Evolutionary conservation across 1,140 invertebrate species (phyloP).

Genomic region (Drosophila lowei): DNA sequence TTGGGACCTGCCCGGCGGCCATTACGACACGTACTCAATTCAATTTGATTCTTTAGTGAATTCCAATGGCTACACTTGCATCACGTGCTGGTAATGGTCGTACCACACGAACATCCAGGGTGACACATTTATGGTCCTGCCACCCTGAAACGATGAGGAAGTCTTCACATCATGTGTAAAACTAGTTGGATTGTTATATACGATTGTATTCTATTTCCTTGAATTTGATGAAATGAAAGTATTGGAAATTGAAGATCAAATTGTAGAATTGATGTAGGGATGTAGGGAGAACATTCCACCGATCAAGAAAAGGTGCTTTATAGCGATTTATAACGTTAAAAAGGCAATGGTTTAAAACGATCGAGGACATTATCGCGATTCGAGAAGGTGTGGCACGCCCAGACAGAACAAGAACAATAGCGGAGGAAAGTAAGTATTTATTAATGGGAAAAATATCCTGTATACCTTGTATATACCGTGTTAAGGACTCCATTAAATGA

Average conservation of each 20-base stretch:
- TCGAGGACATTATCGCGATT: too few species aligned
- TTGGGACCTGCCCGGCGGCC: constrained; percentile 14
- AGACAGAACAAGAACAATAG: too few species aligned
- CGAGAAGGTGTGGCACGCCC: too few species aligned
- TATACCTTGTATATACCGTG: too few species aligned
- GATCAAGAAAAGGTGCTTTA: too few species aligned
- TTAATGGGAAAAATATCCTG: too few species aligned
- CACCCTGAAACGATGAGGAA: neutral
- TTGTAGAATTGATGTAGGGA: too few species aligned
- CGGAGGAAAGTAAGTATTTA: too few species aligned
- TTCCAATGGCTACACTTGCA: constrained; percentile 56
- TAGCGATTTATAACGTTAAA: too few species aligned
- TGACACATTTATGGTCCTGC: constrained; percentile 23
- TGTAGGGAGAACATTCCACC: too few species aligned
- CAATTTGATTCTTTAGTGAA: constrained; percentile 57
- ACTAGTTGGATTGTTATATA: constrained; percentile 3
- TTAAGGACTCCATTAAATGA: too few species aligned
- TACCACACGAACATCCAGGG: constrained; percentile 28
- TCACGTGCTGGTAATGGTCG: constrained; percentile 50
- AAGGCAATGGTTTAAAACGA: too few species aligned
- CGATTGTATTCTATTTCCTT: neutral
- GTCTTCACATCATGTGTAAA: constrained; percentile 1
- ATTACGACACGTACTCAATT: constrained; percentile 71
- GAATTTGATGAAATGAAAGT: neutral
- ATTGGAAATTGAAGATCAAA: neutral